These are phyloP conservation scores for Cephalopachus bancanus DNA, from an alignment of 2,797 vertebrate species.

Conservation along the genomic window DNA sequence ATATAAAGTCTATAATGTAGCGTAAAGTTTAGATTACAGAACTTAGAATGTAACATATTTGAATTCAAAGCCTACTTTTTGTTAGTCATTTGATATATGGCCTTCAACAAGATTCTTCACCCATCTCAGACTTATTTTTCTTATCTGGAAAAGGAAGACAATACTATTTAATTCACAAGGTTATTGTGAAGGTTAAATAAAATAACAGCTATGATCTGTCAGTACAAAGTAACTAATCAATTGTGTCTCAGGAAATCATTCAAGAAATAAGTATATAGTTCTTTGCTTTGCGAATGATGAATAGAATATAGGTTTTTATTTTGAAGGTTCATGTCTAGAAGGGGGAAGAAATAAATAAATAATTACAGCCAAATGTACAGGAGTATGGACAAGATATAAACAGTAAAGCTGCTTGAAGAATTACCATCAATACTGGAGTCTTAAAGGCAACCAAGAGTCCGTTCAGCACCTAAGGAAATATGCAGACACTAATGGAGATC, in stretches of 20 bases:
- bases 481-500: not conserved
- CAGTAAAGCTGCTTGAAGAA: not conserved
- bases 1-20: not conserved
- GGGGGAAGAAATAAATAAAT: not conserved
- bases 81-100: not conserved
- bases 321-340: not conserved
- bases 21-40: not conserved
- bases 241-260: not conserved
- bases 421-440: not conserved
- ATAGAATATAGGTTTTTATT: not conserved
- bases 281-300: not conserved
- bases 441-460: not conserved
- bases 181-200: not conserved
- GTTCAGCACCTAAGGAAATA: not conserved
- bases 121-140: constrained; percentile 17
- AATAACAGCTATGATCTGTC: not conserved
- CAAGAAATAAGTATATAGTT: not conserved
- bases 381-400: not conserved
- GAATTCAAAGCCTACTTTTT: constrained; percentile 17
- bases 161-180: not conserved
- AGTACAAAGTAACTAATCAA: not conserved
- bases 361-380: constrained; percentile 5
- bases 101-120: constrained; percentile 1
- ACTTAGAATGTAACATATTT: not conserved
- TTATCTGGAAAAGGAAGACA: not conserved